A percentile compares a stretch with the other conserved stretches of the same genome.
These are phyloP conservation scores for Siphlonurus alternatus DNA, from an alignment of 2,888 invertebrate species.

Conservation along the genomic window DNA sequence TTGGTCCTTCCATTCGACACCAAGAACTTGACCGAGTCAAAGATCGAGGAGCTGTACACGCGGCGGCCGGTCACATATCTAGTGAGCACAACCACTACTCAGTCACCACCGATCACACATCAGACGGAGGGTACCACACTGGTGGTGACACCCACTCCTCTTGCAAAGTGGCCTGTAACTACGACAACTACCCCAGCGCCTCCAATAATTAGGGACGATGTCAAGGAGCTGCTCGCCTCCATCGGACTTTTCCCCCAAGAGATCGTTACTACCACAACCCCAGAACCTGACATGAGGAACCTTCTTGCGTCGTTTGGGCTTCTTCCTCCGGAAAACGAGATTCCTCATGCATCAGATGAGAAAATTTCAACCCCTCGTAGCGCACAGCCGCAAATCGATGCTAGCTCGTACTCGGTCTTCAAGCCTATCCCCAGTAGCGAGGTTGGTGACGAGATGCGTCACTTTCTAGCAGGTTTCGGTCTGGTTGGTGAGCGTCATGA, in stretches of 20 bases:
- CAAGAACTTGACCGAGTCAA: constrained; percentile 31
- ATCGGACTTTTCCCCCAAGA: constrained; percentile 25
- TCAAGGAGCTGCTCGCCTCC: constrained; percentile 27
- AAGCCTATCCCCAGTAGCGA: constrained; percentile 26
- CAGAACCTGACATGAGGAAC: constrained; percentile 12
- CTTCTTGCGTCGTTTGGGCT: constrained; percentile 11
- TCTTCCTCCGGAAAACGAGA: constrained; percentile 1
- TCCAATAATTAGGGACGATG: constrained; percentile 19
- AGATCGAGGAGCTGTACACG: constrained; percentile 45
- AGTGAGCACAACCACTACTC: constrained; percentile 5
- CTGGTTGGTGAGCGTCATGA: constrained; percentile 19
- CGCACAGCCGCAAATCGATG: constrained; percentile 16
- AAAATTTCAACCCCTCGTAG: background rate
- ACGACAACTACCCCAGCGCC: constrained; percentile 12
- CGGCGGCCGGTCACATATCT: constrained; percentile 36
- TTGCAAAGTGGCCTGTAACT: constrained; percentile 19
- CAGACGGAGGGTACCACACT: constrained; percentile 10
- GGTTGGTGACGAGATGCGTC: constrained; percentile 24
- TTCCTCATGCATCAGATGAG: background rate
- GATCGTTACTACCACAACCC: constrained; percentile 2
- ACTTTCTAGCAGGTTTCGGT: constrained; percentile 29
- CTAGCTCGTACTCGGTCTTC: constrained; percentile 26
- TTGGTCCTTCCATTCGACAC: constrained; percentile 48
- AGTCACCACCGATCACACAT: constrained; percentile 9
- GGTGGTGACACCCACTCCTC: constrained; percentile 11